Conservation (phyloP, 2,797 vertebrate species). For the Catamblyrhynchus diadema region DNA sequence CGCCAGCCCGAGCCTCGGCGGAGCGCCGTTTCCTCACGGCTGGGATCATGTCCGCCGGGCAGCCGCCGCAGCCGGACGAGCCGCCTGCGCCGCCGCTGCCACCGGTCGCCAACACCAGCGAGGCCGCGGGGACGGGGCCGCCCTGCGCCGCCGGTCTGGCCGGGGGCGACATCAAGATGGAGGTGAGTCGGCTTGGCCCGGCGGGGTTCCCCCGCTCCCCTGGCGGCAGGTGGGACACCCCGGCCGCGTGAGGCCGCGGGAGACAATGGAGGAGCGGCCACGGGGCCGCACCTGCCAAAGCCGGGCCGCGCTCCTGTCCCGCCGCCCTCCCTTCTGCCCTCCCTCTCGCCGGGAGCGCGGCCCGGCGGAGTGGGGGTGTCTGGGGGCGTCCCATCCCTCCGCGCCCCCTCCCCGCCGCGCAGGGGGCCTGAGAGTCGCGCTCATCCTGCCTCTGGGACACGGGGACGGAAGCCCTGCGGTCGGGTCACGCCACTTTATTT, state of each 20-base stretch:
- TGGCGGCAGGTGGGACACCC: neutral
- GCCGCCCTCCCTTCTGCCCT: neutral
- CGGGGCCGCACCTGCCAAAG: neutral
- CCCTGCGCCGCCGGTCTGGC: neutral
- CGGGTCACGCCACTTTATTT: neutral
- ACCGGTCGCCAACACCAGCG: neutral
- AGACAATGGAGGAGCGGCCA: neutral
- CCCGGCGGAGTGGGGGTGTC: accelerated
- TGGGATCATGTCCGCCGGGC: conserved; percentile 30
- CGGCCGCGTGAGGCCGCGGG: neutral
- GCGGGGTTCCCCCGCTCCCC: neutral
- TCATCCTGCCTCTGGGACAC: neutral
- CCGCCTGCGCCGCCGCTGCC: neutral
- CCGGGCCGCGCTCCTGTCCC: neutral
- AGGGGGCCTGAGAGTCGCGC: neutral
- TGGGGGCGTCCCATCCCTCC: accelerated
- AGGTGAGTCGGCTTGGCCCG: neutral
- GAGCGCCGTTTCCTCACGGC: neutral
- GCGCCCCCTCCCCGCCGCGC: neutral
- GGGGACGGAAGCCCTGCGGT: neutral
- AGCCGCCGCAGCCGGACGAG: neutral
- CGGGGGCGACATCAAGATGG: neutral
- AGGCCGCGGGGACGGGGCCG: neutral
- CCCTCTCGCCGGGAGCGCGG: neutral
- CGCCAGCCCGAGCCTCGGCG: neutral